Conservation (phyloP, 1,140 invertebrate species). For the Hesperophylax magnus region DNA sequence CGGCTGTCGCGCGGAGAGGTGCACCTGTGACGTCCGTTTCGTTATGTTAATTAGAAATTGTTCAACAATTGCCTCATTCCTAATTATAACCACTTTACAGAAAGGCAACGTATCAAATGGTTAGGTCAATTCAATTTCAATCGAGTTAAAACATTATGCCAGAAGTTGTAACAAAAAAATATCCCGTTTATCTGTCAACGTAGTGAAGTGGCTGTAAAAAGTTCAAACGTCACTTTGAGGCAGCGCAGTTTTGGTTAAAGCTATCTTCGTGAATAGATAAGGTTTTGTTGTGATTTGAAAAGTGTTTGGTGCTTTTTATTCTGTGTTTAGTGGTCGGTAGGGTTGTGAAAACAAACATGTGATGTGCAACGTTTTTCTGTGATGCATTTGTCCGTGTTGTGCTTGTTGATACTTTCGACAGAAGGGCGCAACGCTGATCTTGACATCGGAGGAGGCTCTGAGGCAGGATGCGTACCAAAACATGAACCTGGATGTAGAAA, state of each 20-base stretch:
- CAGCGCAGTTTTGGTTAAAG: background rate
- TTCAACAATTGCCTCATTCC: conserved; percentile 21
- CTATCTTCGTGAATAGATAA: conserved; percentile 20
- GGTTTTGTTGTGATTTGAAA: conserved; percentile 12
- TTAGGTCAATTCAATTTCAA: background rate
- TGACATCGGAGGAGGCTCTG: conserved; percentile 45
- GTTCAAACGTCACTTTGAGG: conserved; percentile 38
- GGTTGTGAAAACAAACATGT: conserved; percentile 40
- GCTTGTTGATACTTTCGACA: conserved; percentile 34
- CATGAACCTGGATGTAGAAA: conserved; percentile 69
- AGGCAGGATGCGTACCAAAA: conserved; percentile 59
- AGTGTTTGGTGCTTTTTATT: conserved; percentile 10
- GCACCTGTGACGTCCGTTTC: conserved; percentile 13
- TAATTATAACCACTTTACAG: conserved; percentile 16
- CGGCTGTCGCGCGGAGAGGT: conserved; percentile 28
- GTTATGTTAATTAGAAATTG: conserved; percentile 30
- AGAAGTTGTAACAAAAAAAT: background rate
- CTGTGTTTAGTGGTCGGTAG: conserved; percentile 27
- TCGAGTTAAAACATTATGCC: background rate
- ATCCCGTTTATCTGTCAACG: conserved; percentile 38
- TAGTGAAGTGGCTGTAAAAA: conserved; percentile 20
- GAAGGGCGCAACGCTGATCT: conserved; percentile 22
- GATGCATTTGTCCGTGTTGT: conserved; percentile 45
- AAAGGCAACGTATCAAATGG: background rate
- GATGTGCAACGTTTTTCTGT: conserved; percentile 40